A percentile compares a stretch with the other conserved stretches of the same genome.
These are phyloP conservation scores for Cryptotis parvus DNA, from an alignment of 2,113 vertebrate species.

Conservation along the genomic window DNA sequence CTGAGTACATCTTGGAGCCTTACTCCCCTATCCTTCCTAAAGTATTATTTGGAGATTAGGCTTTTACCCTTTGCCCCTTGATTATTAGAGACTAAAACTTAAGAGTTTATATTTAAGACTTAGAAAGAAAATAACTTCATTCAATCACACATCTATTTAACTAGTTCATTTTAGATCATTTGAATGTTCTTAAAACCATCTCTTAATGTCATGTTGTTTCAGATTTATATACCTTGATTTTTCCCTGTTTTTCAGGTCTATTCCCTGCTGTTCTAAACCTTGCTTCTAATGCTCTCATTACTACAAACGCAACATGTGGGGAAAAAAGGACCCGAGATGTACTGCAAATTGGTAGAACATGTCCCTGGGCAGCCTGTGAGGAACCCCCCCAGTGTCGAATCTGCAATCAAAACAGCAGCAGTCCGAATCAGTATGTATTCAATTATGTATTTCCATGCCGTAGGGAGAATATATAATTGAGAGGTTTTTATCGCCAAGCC, in stretches of 20 bases:
- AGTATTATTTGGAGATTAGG: too few relatives aligned
- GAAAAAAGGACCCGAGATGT: constrained; percentile 93
- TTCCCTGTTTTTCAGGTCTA: constrained; percentile 88
- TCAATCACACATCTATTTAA: not conserved
- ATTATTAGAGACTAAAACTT: constrained; percentile 50
- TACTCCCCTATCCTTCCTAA: too few relatives aligned
- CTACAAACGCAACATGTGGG: constrained; percentile 96
- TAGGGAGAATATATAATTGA: not conserved
- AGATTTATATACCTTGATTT: constrained; percentile 5
- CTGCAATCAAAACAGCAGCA: constrained; percentile 91
- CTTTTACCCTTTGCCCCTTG: not conserved
- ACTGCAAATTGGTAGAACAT: constrained; percentile 98
- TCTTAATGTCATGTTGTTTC: not conserved
- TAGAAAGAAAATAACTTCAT: not conserved
- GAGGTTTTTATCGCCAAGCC: not conserved
- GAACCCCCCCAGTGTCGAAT: constrained; percentile 94
- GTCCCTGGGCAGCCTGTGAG: constrained; percentile 94
- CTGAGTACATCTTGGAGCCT: too few relatives aligned
- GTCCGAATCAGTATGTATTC: constrained; percentile 88
- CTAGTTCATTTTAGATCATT: constrained; percentile 37
- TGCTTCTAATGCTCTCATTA: constrained; percentile 95
- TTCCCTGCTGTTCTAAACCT: constrained; percentile 98
- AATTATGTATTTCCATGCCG: not conserved
- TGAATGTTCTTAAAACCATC: not conserved
- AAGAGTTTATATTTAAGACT: constrained; percentile 40